Conservation (phyloP, 2,888 invertebrate species). For the Ormia ochracea region DNA sequence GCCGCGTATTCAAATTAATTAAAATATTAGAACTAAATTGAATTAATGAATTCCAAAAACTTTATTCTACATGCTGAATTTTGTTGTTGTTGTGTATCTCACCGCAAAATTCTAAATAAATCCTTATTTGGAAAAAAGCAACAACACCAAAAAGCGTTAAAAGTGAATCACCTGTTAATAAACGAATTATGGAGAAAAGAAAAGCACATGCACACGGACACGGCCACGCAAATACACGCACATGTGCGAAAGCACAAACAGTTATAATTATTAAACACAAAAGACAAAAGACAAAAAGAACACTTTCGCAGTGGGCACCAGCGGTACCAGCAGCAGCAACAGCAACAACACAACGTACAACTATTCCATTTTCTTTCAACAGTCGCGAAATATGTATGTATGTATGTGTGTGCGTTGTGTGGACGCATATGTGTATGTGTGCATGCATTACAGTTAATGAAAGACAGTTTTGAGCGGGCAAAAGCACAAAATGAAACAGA, state of each 20-base stretch:
- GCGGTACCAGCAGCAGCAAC: too few relatives aligned
- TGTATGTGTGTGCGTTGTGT: too few relatives aligned
- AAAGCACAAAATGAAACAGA: slow-evolving; percentile 17
- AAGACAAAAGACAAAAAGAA: not conserved
- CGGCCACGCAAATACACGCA: not conserved
- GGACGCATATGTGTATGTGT: not conserved
- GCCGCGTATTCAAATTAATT: slow-evolving; percentile 49
- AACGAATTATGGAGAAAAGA: slow-evolving; percentile 31
- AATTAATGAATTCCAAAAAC: slow-evolving; percentile 43
- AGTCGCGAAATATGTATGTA: too few relatives aligned
- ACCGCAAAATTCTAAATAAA: slow-evolving; percentile 56
- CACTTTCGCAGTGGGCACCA: slow-evolving; percentile 24
- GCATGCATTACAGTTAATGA: not conserved
- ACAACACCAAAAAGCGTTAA: not conserved
- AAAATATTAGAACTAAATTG: slow-evolving; percentile 38
- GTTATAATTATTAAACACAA: slow-evolving; percentile 31
- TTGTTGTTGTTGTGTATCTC: slow-evolving; percentile 8
- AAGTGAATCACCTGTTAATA: slow-evolving; percentile 37
- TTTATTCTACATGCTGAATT: not conserved
- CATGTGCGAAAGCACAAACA: slow-evolving; percentile 5
- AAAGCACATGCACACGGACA: not conserved
- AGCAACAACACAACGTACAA: not conserved
- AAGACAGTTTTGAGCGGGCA: not conserved
- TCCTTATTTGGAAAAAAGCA: slow-evolving; percentile 41
- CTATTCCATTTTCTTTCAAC: slow-evolving; percentile 12